Base-by-base conservation (phyloP, 2,797 vertebrate genomes). In the Dallia pectoralis region DNA sequence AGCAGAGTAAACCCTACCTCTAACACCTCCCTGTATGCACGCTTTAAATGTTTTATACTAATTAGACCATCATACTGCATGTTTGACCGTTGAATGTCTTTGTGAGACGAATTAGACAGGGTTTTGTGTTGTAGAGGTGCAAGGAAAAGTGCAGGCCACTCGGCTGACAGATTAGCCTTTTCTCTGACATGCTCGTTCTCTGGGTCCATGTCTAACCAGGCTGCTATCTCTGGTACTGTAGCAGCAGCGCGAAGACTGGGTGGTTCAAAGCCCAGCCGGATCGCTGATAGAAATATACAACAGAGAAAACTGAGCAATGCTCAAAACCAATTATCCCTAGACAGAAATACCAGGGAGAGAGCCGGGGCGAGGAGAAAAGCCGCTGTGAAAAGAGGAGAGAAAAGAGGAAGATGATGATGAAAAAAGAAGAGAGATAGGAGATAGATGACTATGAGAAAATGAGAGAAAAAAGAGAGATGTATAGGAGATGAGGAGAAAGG, bases 181-280 rank as follows among this genome's bases (percentile, higher is more conserved):
- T 51, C 36, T 33, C 29, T 47, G 48, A 40, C 25, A 48, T 11
- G 27, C 15, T 71, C 63, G 69, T 76, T 66, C 56, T 65, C 25
- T 1, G 15, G 33, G 30, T 12, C 29, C 63, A 73, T 40, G 64
- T 75, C 40, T 73, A 53, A 18, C 40, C n/a, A 3, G 44, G 69
- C 77, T 29, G 44, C 61, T 72, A 81, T 81, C 74, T 74, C 67
- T 29, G 62, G 70, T 78, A 73, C 8, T 22, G 11, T 64, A 25
- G 33, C 40, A 16, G 53, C 53, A n/a, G 40, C 53, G 18, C n/a
- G 25, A 22, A 59, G 3, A 59, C 53, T 25, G 69, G 71, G 19
- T 67, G 70, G 67, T 64, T 70, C 51, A 79, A 48, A 44, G 47
- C 29, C 56, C 22, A 73, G 74, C 22, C 40, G 68, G 75, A 64